Percentiles rank a stretch among this genome's conserved stretches.
Conservation (phyloP, 2,888 invertebrate species). For the Poecilus cupreus region DNA sequence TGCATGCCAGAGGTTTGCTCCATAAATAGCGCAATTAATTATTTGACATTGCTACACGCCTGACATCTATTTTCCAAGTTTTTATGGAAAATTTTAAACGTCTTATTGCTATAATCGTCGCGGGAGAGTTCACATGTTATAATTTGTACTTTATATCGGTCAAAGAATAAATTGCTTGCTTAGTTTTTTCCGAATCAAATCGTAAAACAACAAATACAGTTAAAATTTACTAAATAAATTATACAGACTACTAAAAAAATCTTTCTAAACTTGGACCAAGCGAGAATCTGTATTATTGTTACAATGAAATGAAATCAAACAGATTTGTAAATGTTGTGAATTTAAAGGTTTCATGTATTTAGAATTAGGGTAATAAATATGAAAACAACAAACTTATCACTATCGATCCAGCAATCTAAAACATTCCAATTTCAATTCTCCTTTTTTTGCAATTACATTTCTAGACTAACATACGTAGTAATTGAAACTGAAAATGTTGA, state of each 20-base stretch:
- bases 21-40: slow-evolving; percentile 42
- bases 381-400: not conserved
- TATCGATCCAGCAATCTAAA: not conserved
- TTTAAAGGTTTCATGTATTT: too few relatives aligned
- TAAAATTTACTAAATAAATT: too few relatives aligned
- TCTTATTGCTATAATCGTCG: slow-evolving; percentile 11
- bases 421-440: not conserved
- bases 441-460: slow-evolving; percentile 19
- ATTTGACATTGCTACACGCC: slow-evolving; percentile 40
- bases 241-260: too few relatives aligned
- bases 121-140: not conserved
- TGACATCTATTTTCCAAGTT: slow-evolving; percentile 46
- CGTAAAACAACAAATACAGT: too few relatives aligned
- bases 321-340: too few relatives aligned
- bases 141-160: too few relatives aligned
- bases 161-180: too few relatives aligned
- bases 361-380: too few relatives aligned
- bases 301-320: too few relatives aligned
- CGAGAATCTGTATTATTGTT: too few relatives aligned
- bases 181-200: too few relatives aligned
- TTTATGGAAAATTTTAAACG: slow-evolving; percentile 22
- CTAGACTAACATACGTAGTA: not conserved
- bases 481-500: slow-evolving; percentile 3
- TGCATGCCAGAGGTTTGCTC: not conserved
- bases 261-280: too few relatives aligned